phyloP scores from a whole-genome alignment of 2,113 vertebrate species.

The Hydropotes inermis region DNA sequence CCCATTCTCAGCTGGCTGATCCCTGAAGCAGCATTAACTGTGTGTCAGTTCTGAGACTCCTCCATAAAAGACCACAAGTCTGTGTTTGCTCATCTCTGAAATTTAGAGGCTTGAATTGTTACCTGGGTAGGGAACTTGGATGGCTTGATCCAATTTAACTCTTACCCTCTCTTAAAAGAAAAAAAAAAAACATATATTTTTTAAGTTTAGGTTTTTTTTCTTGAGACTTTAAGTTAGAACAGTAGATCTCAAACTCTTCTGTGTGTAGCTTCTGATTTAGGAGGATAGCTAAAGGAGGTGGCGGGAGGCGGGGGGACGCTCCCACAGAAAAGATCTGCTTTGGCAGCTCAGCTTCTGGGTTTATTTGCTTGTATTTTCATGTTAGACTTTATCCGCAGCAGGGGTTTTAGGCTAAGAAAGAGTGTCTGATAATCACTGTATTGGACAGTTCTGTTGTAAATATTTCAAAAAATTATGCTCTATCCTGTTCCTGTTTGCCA shows the following conservation, averaged over 20 bases:
- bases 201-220: not conserved
- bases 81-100: not conserved
- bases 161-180: not conserved
- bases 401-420: not conserved
- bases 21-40: not conserved
- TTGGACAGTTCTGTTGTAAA: not conserved
- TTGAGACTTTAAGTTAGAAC: not conserved
- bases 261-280: not conserved
- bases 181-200: not conserved
- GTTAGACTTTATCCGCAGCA: not conserved
- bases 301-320: fast-evolving
- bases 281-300: fast-evolving
- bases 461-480: not conserved
- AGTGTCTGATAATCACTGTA: not conserved
- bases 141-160: not conserved
- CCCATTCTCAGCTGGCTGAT: not conserved
- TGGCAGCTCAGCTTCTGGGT: not conserved
- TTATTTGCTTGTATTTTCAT: not conserved
- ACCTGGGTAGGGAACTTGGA: not conserved
- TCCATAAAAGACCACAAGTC: not conserved
- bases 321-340: not conserved
- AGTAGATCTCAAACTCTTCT: not conserved
- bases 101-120: not conserved
- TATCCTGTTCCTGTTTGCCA: not conserved
- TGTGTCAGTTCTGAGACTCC: not conserved